These are phyloP conservation scores for Galerucella calmariensis DNA, from an alignment of 2,888 invertebrate genomes.

Conservation along the genomic window DNA sequence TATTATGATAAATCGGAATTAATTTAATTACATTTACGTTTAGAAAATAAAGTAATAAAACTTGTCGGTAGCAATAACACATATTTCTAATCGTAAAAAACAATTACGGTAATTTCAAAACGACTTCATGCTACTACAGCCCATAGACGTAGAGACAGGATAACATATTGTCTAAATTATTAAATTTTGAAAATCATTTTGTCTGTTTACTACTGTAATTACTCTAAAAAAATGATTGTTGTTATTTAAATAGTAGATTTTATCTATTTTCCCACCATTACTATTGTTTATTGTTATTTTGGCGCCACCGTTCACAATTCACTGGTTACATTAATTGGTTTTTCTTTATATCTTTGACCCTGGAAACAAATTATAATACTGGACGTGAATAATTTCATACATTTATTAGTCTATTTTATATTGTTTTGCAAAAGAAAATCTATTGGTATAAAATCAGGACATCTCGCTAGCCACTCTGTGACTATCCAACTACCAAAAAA, in stretches of 20 bases:
- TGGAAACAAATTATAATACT: slow-evolving; percentile 7
- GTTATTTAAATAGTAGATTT: too few species aligned
- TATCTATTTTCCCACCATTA: slow-evolving; percentile 24
- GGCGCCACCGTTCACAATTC: slow-evolving; percentile 25
- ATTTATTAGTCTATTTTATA: too few species aligned
- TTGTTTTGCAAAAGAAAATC: too few species aligned
- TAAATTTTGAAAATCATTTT: too few species aligned
- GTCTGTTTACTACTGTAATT: too few species aligned
- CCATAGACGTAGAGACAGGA: neutral
- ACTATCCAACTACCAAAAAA: too few species aligned
- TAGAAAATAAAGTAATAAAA: neutral
- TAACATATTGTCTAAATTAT: too few species aligned
- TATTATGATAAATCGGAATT: neutral
- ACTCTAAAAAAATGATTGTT: too few species aligned
- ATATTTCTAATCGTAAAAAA: neutral
- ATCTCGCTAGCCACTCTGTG: too few species aligned
- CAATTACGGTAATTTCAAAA: neutral
- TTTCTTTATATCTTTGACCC: slow-evolving; percentile 12
- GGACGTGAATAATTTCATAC: too few species aligned
- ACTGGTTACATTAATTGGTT: neutral
- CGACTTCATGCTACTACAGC: neutral
- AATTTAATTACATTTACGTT: neutral
- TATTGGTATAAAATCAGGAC: too few species aligned
- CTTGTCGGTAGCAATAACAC: neutral
- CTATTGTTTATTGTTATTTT: slow-evolving; percentile 38